These are phyloP conservation scores for Rhogogaster chlorosoma DNA, from an alignment of 2,888 invertebrate species.

Conservation along the genomic window DNA sequence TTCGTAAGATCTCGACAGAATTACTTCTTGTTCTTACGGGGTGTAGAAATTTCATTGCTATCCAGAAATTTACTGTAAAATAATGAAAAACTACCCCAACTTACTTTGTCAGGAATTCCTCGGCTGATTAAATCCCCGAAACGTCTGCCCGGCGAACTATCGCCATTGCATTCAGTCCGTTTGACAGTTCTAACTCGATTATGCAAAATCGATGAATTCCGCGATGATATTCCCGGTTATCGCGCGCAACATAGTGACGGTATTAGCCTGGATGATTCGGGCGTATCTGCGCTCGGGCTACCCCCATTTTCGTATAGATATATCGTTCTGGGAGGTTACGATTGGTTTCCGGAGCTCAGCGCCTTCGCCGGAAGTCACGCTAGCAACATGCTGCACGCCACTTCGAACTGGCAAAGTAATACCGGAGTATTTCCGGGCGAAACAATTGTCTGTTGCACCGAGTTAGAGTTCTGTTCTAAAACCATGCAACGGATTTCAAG, in stretches of 20 bases:
- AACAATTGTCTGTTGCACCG: conserved; percentile 37
- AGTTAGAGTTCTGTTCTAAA: background rate
- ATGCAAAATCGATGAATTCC: background rate
- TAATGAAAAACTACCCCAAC: background rate
- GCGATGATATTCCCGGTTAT: background rate
- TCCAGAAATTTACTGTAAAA: too few species aligned
- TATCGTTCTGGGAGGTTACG: conserved; percentile 62
- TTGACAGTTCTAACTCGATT: background rate
- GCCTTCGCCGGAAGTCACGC: conserved; percentile 70
- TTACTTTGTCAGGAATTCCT: background rate
- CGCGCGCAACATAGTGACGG: background rate
- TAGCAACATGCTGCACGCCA: conserved; percentile 66
- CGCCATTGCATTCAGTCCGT: background rate
- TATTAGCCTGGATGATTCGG: background rate
- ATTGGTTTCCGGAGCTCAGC: conserved; percentile 69
- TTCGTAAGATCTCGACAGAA: background rate
- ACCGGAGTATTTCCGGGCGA: conserved; percentile 5
- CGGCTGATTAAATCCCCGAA: background rate
- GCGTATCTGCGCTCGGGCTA: background rate
- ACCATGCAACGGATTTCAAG: background rate
- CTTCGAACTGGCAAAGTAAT: conserved; percentile 22
- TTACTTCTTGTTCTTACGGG: background rate
- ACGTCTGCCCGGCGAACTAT: background rate
- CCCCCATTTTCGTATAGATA: background rate
- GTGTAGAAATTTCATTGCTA: background rate